phyloP scores from a whole-genome alignment of 2,113 vertebrate genomes.

The Alethe castanea region DNA sequence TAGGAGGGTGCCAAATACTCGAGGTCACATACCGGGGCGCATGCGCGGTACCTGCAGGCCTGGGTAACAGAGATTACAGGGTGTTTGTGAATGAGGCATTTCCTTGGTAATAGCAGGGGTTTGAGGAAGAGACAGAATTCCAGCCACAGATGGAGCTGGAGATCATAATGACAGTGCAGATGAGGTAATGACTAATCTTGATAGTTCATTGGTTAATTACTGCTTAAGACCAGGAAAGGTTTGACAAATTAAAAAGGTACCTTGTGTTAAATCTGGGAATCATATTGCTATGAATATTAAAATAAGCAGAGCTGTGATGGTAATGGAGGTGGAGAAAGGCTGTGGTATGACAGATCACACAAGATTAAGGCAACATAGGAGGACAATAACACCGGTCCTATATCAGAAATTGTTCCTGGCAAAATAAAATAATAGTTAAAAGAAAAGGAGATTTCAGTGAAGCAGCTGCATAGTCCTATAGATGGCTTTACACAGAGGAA shows the following conservation, averaged over 20 bases:
- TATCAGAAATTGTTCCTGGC: neutral
- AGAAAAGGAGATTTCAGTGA: neutral
- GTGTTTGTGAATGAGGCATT: neutral
- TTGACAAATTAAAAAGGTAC: neutral
- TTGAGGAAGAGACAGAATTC: neutral
- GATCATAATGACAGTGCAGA: neutral
- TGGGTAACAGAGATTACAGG: conserved; percentile 69
- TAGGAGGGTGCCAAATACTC: conserved; percentile 65
- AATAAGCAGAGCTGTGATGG: neutral
- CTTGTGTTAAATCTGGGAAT: neutral
- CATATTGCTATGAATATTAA: neutral
- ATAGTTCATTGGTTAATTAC: neutral
- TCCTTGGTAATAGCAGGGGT: neutral
- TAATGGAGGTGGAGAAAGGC: neutral
- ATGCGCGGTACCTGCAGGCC: conserved; percentile 41
- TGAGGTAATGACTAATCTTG: neutral
- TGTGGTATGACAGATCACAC: neutral
- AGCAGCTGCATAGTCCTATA: neutral
- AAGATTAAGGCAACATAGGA: neutral
- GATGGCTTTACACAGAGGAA: neutral
- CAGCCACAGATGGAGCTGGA: neutral
- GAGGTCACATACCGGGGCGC: conserved; percentile 53
- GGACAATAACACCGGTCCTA: neutral
- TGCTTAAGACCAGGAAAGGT: neutral
- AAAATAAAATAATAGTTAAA: neutral